phyloP scores from a whole-genome alignment of 1,140 invertebrate species.

The Diploscapter pachys region DNA sequence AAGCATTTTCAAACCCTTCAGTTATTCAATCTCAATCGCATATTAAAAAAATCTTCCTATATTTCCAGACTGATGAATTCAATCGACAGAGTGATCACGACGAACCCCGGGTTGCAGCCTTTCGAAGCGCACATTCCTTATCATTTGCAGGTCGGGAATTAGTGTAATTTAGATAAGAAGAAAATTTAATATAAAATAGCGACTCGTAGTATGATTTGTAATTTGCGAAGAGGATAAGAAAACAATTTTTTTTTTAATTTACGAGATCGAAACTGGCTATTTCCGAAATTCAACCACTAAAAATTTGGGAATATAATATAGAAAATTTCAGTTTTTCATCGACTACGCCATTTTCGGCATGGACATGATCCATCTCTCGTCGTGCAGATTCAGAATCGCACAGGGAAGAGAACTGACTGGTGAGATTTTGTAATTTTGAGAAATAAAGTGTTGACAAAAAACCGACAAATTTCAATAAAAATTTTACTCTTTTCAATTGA shows the following conservation, averaged over 20 bases:
- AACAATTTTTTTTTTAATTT: not conserved
- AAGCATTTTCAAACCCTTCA: too few relatives aligned
- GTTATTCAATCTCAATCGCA: too few relatives aligned
- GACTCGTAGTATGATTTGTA: not conserved
- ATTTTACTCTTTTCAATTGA: too few relatives aligned
- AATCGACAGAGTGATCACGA: slow-evolving; percentile 72
- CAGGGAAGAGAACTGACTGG: slow-evolving; percentile 29
- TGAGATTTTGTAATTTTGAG: slow-evolving; percentile 4
- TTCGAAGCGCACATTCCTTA: slow-evolving; percentile 92
- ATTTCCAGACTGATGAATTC: slow-evolving; percentile 61
- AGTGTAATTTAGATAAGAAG: too few relatives aligned
- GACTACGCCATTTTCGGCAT: slow-evolving; percentile 96
- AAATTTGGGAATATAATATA: not conserved
- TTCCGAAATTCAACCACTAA: not conserved
- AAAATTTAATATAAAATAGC: too few relatives aligned
- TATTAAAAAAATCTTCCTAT: too few relatives aligned
- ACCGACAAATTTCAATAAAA: too few relatives aligned
- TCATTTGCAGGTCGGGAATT: slow-evolving; percentile 63
- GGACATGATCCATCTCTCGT: slow-evolving; percentile 71
- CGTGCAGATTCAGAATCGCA: slow-evolving; percentile 67
- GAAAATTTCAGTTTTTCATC: slow-evolving; percentile 74
- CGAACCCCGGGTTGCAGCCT: slow-evolving; percentile 79
- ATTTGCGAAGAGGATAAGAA: not conserved
- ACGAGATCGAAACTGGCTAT: not conserved
- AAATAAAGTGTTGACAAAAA: too few relatives aligned